Evolutionary conservation across 1,140 invertebrate genomes (phyloP).

Genomic region (Sesamia nonagrioides): DNA sequence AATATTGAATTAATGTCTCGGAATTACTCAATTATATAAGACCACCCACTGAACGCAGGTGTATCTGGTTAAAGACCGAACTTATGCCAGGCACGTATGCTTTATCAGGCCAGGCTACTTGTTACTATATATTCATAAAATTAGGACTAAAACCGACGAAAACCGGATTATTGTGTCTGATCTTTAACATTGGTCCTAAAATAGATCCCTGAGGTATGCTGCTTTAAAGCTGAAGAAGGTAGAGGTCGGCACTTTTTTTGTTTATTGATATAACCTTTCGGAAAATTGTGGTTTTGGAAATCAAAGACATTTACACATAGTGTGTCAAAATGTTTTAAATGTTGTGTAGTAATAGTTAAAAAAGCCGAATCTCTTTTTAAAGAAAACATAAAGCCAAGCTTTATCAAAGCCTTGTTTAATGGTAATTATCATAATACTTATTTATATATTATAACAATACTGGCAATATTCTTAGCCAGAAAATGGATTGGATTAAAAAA

Average conservation of each 20-base stretch:
- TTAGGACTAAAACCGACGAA: neutral
- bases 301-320: no score
- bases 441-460: no score
- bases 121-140: neutral
- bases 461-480: no score
- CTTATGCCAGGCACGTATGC: neutral
- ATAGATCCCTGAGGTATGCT: neutral
- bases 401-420: no score
- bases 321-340: no score
- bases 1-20: neutral
- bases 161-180: neutral
- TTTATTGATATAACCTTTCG: neutral
- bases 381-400: no score
- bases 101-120: neutral
- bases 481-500: no score
- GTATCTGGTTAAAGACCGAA: neutral
- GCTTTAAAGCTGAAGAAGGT: neutral
- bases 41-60: neutral
- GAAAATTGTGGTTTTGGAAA: no score
- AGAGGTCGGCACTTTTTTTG: neutral
- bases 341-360: no score
- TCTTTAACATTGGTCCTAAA: slow-evolving; percentile 1
- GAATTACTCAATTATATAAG: neutral
- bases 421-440: no score
- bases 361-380: no score